Conservation (phyloP, 1,140 invertebrate genomes). For the Cydia splendana region DNA sequence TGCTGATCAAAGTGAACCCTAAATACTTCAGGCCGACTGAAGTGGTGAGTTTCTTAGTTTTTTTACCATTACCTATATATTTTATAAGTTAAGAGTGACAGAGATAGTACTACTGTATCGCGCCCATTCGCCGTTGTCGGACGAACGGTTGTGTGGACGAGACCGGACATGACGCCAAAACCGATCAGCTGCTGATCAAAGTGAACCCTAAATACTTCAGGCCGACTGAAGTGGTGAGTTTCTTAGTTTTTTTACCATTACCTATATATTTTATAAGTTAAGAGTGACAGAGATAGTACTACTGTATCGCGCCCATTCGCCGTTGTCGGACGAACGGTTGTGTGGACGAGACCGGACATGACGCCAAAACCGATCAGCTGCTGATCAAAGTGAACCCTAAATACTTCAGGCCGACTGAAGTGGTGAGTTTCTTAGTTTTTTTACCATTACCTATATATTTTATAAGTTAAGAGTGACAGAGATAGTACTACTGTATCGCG, state of each 20-base stretch:
- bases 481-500: too few species aligned
- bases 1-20: constrained; percentile 95
- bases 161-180: constrained; percentile 91
- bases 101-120: too few species aligned
- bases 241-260: too few species aligned
- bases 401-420: constrained; percentile 98
- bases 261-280: too few species aligned
- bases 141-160: constrained; percentile 86
- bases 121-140: constrained; percentile 87
- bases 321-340: constrained; percentile 86
- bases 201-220: constrained; percentile 98
- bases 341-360: constrained; percentile 92
- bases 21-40: constrained; percentile 99
- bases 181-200: constrained; percentile 90
- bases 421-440: constrained; percentile 83
- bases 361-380: constrained; percentile 89
- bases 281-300: too few species aligned
- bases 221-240: constrained; percentile 97
- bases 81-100: too few species aligned
- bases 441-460: too few species aligned
- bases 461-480: too few species aligned
- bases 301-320: constrained; percentile 80
- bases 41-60: constrained; percentile 87
- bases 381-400: constrained; percentile 95
- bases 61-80: too few species aligned